phyloP scores from a whole-genome alignment of 2,113 vertebrate species.

The Nansenia antarctica region DNA sequence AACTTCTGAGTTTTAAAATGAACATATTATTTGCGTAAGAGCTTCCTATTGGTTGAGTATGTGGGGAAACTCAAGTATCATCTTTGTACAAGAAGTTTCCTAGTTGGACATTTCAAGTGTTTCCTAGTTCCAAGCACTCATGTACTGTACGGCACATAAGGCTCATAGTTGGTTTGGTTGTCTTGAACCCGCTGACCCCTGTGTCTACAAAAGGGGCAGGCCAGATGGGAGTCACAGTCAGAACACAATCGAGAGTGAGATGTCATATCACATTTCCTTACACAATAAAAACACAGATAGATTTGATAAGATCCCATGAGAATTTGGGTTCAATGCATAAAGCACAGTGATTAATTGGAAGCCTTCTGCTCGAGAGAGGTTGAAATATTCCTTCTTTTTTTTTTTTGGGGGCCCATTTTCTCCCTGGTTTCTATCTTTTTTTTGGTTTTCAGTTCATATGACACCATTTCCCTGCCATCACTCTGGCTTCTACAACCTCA shows the following conservation, averaged over 20 bases:
- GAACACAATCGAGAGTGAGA: conserved; percentile 22
- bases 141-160: neutral
- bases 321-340: conserved; percentile 42
- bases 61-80: no score
- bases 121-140: neutral
- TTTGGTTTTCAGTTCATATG: conserved; percentile 4
- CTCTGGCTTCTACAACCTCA: conserved; percentile 28
- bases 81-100: no score
- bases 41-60: no score
- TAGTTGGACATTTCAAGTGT: no score
- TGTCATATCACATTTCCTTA: conserved; percentile 44
- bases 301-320: conserved; percentile 20
- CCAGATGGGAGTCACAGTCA: neutral
- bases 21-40: no score
- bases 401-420: neutral
- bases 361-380: conserved; percentile 27
- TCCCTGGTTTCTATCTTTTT: no score
- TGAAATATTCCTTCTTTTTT: neutral
- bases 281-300: conserved; percentile 34
- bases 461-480: conserved; percentile 44
- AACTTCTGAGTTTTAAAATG: no score
- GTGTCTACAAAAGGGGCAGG: conserved; percentile 6
- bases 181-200: conserved; percentile 2
- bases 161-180: neutral
- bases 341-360: conserved; percentile 63